Conservation (phyloP, 2,113 vertebrate species). For the Rattus rattus region DNA sequence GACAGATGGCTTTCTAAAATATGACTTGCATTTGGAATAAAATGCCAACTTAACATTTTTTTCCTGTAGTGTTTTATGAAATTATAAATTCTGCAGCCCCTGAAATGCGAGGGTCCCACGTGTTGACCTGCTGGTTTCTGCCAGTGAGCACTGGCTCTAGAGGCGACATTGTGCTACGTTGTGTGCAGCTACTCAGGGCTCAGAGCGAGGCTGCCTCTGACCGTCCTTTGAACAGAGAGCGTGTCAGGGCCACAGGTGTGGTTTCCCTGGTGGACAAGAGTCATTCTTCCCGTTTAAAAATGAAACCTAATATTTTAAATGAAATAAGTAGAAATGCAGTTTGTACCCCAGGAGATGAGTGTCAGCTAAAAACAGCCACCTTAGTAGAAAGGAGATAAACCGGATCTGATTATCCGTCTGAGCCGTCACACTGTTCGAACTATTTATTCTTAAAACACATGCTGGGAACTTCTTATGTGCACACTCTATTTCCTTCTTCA, state of each 20-base stretch:
- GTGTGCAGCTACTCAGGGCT: conserved; percentile 3
- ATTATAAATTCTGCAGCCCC: not conserved
- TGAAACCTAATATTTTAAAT: not conserved
- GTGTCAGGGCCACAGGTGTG: not conserved
- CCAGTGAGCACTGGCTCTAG: not conserved
- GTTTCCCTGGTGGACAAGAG: not conserved
- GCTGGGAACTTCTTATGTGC: not conserved
- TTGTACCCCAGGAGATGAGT: not conserved
- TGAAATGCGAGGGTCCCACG: not conserved
- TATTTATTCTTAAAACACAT: conserved; percentile 2
- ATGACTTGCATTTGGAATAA: conserved; percentile 45
- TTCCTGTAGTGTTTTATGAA: conserved; percentile 13
- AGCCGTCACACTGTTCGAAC: not conserved
- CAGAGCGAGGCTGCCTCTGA: not conserved
- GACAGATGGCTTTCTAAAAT: not conserved
- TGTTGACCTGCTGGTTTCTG: conserved; percentile 43
- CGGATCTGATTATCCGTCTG: not conserved
- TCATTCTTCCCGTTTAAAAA: conserved; percentile 36
- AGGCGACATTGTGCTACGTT: not conserved
- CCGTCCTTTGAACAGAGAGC: conserved; percentile 34
- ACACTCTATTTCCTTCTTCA: conserved; percentile 25
- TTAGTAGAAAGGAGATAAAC: conserved; percentile 20
- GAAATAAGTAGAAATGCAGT: conserved; percentile 4
- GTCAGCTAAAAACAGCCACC: not conserved
- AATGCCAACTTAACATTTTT: not conserved